Conservation (phyloP, 2,888 invertebrate species). For the Conistra vaccinii region DNA sequence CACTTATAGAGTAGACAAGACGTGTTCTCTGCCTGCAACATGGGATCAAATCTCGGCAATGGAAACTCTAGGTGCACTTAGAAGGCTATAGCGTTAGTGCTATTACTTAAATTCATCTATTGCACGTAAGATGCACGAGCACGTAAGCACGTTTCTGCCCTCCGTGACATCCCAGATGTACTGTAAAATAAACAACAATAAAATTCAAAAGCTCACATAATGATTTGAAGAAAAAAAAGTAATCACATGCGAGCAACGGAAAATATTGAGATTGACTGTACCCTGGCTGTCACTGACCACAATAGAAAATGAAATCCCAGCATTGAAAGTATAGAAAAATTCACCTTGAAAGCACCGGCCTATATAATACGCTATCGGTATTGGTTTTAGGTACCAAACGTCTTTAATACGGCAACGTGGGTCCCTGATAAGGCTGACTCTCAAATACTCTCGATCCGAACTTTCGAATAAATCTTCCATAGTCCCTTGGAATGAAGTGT, state of each 20-base stretch:
- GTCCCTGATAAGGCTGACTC: conserved; percentile 63
- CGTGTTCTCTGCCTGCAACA: neutral
- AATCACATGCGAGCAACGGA: neutral
- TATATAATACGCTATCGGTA: conserved; percentile 29
- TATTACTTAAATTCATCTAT: neutral
- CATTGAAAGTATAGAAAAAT: conserved; percentile 35
- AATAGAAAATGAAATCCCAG: conserved; percentile 29
- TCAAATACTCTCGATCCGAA: conserved; percentile 55
- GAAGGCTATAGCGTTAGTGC: neutral
- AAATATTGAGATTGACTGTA: neutral
- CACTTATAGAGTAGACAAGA: neutral
- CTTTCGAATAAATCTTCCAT: conserved; percentile 69
- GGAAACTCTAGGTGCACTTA: neutral
- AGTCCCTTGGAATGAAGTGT: conserved; percentile 32
- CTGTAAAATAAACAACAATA: neutral
- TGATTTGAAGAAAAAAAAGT: neutral
- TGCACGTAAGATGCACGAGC: neutral
- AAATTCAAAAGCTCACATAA: neutral
- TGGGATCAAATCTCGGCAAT: neutral
- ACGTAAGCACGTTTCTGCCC: neutral
- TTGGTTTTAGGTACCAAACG: conserved; percentile 32
- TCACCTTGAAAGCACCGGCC: conserved; percentile 6
- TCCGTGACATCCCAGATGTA: neutral
- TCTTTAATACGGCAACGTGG: conserved; percentile 47
- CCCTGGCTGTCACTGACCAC: conserved; percentile 41